Base-by-base conservation (phyloP, 2,113 vertebrate species). In the Synchiropus splendidus region DNA sequence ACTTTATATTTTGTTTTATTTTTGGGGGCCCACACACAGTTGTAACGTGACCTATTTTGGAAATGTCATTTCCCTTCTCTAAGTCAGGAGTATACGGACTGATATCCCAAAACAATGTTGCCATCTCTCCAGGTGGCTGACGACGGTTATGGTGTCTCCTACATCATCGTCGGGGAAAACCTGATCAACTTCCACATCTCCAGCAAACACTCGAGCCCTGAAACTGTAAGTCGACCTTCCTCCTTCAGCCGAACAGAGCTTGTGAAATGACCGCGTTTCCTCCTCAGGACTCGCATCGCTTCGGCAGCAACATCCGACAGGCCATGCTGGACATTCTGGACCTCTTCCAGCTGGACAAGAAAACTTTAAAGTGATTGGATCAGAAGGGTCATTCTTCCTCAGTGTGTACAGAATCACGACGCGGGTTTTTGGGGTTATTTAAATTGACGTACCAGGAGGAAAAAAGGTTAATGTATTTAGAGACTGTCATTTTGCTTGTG, bases 81-180 rank as follows among this genome's bases (percentile, higher is more conserved):
- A n/a, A n/a, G n/a, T n/a, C n/a, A n/a, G n/a, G n/a, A n/a, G n/a
- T n/a, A n/a, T n/a, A n/a, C n/a, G n/a, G n/a, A n/a, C n/a, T n/a
- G n/a, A n/a, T n/a, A n/a, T n/a, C n/a, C n/a, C n/a, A 27, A 27
- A 27, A 27, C 4, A 27, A 27, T 5, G 8, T 27, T 8, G 21
- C 8, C 4, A 27, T 54, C 12, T 57, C 37, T 14, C 0, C 1
- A 99, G 95, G 95, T 99, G 44, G 93, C 93, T 31, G 91, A 99
- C 54, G 95, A 99, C 27, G 95, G 95, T 38, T 99, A 99, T 2
- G 95, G 95, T 1, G 94, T 99, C 46, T 98, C 95, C 1, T 99
- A 99, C 44, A 90, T 98, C 5, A 86, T 97, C 5, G 52, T 96
- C 33, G 95, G 65, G 9, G 95, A 97, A 27, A 77, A 89, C 40